These are phyloP conservation scores for Myioborus miniatus DNA, from an alignment of 2,797 vertebrate species.

Conservation along the genomic window DNA sequence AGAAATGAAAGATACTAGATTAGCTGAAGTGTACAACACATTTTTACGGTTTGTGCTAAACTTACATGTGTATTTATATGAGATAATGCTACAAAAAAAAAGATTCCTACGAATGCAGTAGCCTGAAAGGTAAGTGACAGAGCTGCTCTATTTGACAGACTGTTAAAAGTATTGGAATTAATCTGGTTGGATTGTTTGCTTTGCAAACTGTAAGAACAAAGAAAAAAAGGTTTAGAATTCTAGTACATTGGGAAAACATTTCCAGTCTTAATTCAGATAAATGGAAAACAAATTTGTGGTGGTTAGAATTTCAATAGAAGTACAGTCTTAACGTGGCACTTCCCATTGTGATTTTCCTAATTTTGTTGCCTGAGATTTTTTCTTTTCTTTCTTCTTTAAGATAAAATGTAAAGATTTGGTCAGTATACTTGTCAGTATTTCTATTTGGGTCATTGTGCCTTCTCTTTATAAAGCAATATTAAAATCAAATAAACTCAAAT, in stretches of 20 bases:
- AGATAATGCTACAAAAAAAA: background rate
- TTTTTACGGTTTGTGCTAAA: slow-evolving; percentile 40
- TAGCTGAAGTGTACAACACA: background rate
- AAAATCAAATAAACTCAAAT: background rate
- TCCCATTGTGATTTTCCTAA: background rate
- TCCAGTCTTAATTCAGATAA: background rate
- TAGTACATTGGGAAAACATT: background rate
- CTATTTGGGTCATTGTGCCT: background rate
- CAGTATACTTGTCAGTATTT: background rate
- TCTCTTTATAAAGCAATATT: background rate
- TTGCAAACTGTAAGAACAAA: background rate
- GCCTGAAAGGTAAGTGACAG: background rate
- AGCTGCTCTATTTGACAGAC: background rate
- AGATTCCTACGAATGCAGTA: background rate
- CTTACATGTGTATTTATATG: slow-evolving; percentile 3
- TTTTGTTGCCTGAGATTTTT: background rate
- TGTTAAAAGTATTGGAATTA: background rate
- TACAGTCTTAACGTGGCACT: background rate
- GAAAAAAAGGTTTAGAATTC: background rate
- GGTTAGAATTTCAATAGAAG: background rate
- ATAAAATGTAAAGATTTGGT: background rate
- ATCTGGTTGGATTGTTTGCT: background rate
- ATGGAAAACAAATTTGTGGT: background rate
- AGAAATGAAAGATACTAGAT: slow-evolving; percentile 40
- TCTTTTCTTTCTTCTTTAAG: background rate